A percentile compares a stretch with the other conserved stretches of the same genome.
Conservation (phyloP, 2,113 vertebrate genomes). For the Felis catus region F.catus_Fca126_mat1.0 CM031412.1:152658501-152659000, state of each 20-base stretch:
- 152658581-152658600: background rate
- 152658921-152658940: no score
- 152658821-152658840: no score
- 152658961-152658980: background rate
- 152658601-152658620: background rate
- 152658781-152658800: no score
- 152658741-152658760: no score
- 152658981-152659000: background rate
- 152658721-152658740: no score
- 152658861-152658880: no score
- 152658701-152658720: background rate
- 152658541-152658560: background rate
- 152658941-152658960: background rate
- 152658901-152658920: no score
- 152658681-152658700: background rate
- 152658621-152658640: background rate
- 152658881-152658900: no score
- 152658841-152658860: no score
- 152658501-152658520: background rate
- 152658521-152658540: background rate
- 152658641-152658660: background rate
- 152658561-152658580: constrained; percentile 39
- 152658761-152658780: rapidly evolving
- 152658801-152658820: no score
- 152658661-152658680: background rate